These are phyloP conservation scores for Macrosiphum euphorbiae DNA, from an alignment of 2,888 invertebrate genomes.

Conservation along the genomic window DNA sequence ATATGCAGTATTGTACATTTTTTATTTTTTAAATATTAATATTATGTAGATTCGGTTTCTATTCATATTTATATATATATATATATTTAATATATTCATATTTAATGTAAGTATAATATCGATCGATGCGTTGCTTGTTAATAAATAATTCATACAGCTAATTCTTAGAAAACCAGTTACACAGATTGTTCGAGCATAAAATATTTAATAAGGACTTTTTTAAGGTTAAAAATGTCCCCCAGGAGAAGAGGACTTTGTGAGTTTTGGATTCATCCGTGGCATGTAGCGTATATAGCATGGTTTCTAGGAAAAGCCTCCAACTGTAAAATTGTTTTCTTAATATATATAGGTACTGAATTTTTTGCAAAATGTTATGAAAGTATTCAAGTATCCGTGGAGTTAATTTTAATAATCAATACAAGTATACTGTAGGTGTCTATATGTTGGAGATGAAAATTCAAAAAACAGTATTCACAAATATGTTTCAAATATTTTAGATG, in stretches of 20 bases:
- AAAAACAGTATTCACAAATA: neutral
- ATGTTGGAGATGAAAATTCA: neutral
- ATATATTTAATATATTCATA: too few species aligned
- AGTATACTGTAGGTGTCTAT: neutral
- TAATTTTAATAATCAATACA: neutral
- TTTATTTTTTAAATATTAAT: neutral
- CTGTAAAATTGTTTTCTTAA: neutral
- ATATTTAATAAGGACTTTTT: neutral
- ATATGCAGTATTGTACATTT: neutral
- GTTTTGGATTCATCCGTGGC: neutral
- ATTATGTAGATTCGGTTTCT: neutral
- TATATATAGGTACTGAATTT: neutral
- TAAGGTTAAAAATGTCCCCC: neutral
- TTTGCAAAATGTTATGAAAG: neutral
- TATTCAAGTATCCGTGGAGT: neutral
- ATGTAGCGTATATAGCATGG: neutral
- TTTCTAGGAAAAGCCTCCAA: neutral
- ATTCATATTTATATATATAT: too few species aligned
- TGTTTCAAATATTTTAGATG: neutral
- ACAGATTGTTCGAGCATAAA: neutral
- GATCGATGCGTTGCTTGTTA: neutral
- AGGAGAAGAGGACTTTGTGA: neutral
- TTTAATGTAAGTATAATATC: neutral
- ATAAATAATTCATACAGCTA: neutral
- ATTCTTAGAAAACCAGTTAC: neutral